A percentile compares a stretch with the other conserved stretches of the same genome.
Evolutionary conservation across 2,113 vertebrate species (phyloP).

Genomic region (Mobula hypostoma): DNA sequence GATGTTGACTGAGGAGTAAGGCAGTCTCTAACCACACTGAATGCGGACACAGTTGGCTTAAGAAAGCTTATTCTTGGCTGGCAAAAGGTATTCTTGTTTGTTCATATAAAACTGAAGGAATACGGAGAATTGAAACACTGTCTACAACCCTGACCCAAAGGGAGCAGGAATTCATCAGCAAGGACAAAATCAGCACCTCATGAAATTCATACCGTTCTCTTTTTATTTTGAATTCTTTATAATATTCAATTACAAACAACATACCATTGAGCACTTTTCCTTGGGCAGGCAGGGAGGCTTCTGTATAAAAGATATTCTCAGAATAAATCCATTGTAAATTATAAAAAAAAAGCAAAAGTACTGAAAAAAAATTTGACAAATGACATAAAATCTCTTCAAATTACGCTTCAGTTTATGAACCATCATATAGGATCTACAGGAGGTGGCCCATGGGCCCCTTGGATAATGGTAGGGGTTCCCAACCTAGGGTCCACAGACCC

Average conservation of each 20-base stretch:
- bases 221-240: not conserved
- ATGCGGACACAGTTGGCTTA: not conserved
- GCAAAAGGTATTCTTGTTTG: not conserved
- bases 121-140: not conserved
- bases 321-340: not conserved
- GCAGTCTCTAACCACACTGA: not conserved
- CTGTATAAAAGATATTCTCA: not conserved
- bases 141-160: not conserved
- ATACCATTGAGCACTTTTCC: not conserved
- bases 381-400: not conserved
- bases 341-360: not conserved
- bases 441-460: no score
- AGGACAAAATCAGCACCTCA: not conserved
- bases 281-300: no score
- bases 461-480: no score
- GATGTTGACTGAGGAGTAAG: not conserved
- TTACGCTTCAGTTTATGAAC: not conserved
- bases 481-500: no score
- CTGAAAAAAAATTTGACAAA: not conserved
- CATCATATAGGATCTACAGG: not conserved
- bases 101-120: not conserved
- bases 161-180: not conserved
- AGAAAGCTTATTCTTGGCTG: not conserved
- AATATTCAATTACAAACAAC: not conserved
- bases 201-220: not conserved